These are phyloP conservation scores for Stenurella melanura DNA, from an alignment of 2,888 invertebrate genomes.

Conservation along the genomic window DNA sequence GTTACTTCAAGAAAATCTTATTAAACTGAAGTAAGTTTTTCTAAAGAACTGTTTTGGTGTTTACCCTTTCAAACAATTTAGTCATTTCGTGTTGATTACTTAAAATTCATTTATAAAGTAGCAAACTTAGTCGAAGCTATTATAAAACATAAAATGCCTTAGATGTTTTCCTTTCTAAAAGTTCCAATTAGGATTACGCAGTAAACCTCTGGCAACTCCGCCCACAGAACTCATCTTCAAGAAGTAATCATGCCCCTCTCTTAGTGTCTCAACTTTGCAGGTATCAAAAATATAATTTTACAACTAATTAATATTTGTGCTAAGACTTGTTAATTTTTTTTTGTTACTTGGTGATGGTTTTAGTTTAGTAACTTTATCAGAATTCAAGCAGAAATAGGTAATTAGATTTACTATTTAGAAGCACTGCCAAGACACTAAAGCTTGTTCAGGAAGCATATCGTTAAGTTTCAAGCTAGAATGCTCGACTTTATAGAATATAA, in stretches of 20 bases:
- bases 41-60: background rate
- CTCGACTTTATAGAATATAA: no score
- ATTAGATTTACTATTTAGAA: background rate
- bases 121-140: slow-evolving; percentile 9
- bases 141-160: background rate
- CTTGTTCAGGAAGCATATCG: background rate
- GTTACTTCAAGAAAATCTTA: background rate
- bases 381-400: background rate
- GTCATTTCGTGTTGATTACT: slow-evolving; percentile 13
- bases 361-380: background rate
- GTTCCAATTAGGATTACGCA: slow-evolving; percentile 29
- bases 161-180: slow-evolving; percentile 20
- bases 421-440: background rate
- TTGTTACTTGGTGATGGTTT: background rate
- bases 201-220: slow-evolving; percentile 4
- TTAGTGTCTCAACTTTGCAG: background rate
- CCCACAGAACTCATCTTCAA: slow-evolving; percentile 9
- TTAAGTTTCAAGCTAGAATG: background rate
- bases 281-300: slow-evolving; percentile 18
- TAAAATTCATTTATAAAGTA: slow-evolving; percentile 16
- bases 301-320: slow-evolving; percentile 13
- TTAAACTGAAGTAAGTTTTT: background rate
- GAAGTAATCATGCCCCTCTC: slow-evolving; percentile 15
- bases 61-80: slow-evolving; percentile 10
- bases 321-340: background rate